A percentile compares a stretch with the other conserved stretches of the same genome.
Conservation (phyloP, 2,113 vertebrate genomes). For the Shinisaurus crocodilurus region DNA sequence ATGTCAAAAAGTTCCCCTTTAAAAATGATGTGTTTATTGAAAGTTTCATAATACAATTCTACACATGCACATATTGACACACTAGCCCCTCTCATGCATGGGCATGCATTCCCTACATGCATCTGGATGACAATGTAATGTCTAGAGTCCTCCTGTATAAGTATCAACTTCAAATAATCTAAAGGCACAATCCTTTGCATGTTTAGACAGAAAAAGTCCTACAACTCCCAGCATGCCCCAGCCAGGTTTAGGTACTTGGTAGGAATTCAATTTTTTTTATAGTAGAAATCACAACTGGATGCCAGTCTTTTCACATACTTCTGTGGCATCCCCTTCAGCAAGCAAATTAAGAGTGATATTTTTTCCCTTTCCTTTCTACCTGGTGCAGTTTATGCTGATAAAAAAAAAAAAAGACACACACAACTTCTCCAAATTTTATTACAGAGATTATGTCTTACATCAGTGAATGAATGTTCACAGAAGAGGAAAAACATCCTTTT, state of each 20-base stretch:
- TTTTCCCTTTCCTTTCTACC: background rate
- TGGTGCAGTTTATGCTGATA: background rate
- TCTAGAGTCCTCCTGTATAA: background rate
- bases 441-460: background rate
- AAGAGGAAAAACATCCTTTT: constrained; percentile 17
- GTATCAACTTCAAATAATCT: background rate
- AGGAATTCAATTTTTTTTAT: background rate
- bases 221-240: too few relatives aligned
- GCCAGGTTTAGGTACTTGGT: background rate
- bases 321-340: background rate
- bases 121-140: background rate
- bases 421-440: background rate
- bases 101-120: background rate
- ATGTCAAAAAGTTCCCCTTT: too few relatives aligned
- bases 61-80: background rate
- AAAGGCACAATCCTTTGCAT: too few relatives aligned
- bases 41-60: too few relatives aligned
- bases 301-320: background rate
- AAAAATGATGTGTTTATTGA: too few relatives aligned
- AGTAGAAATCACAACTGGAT: background rate
- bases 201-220: too few relatives aligned
- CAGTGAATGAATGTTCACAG: background rate
- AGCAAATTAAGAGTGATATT: background rate
- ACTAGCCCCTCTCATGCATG: background rate
- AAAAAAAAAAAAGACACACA: background rate